Conservation (phyloP, 2,888 invertebrate genomes). For the Eumerus sabulonum region DNA sequence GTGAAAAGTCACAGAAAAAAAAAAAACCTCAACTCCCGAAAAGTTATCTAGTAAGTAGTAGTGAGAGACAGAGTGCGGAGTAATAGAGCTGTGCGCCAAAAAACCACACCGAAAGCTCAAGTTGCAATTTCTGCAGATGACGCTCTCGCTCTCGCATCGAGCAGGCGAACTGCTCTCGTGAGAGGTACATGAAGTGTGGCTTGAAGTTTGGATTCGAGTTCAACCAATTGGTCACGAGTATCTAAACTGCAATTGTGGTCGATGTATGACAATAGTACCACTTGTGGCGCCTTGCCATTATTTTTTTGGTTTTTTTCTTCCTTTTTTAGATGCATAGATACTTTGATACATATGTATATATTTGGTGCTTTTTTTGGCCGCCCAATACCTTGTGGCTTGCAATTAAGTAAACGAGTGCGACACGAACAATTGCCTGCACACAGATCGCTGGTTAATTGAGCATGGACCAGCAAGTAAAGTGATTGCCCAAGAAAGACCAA, state of each 20-base stretch:
- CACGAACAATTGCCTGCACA: slow-evolving; percentile 37
- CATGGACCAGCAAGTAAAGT: background rate
- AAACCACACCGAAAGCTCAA: slow-evolving; percentile 39
- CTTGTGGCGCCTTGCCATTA: slow-evolving; percentile 16
- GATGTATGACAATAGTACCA: slow-evolving; percentile 17
- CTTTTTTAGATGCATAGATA: slow-evolving; percentile 34
- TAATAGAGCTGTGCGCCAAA: slow-evolving; percentile 43
- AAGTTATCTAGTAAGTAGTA: slow-evolving; percentile 71
- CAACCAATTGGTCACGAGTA: slow-evolving; percentile 17
- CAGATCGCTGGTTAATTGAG: slow-evolving; percentile 34
- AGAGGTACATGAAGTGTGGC: slow-evolving; percentile 9
- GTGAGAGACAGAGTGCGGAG: slow-evolving; percentile 3
- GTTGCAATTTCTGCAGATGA: slow-evolving; percentile 48
- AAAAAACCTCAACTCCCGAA: no score
- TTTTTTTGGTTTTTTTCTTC: slow-evolving; percentile 4
- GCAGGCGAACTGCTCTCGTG: background rate
- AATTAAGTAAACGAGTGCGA: slow-evolving; percentile 22
- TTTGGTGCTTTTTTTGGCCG: no score
- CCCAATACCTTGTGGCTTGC: slow-evolving; percentile 1
- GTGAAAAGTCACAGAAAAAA: no score
- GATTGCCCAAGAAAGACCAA: no score
- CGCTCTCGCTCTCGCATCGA: slow-evolving; percentile 2
- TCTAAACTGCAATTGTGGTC: slow-evolving; percentile 45
- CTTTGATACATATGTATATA: no score
- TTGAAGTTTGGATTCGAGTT: slow-evolving; percentile 54